phyloP scores from a whole-genome alignment of 2,797 vertebrate genomes.

The Microctenopoma stevenorrisi region DNA sequence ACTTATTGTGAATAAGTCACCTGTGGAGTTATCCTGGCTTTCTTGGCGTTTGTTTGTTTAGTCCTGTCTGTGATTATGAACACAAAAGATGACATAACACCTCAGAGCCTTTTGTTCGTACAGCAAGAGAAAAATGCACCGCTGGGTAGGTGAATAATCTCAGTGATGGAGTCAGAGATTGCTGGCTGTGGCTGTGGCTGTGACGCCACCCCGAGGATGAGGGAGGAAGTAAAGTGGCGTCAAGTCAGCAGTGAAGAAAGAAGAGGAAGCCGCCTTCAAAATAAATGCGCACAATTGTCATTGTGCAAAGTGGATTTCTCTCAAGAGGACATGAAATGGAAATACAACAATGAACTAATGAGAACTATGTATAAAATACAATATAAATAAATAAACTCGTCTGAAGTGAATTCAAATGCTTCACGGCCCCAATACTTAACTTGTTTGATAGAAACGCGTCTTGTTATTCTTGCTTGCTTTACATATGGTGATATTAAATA shows the following conservation, averaged over 20 bases:
- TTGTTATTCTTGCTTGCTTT: too few species aligned
- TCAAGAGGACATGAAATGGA: not conserved
- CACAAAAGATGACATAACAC: not conserved
- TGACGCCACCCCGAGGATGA: not conserved
- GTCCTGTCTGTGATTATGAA: not conserved
- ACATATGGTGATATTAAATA: too few species aligned
- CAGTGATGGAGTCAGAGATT: not conserved
- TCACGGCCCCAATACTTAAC: too few species aligned
- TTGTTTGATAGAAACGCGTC: too few species aligned
- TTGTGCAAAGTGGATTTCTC: not conserved
- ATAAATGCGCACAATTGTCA: conserved; percentile 15
- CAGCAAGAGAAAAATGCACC: not conserved
- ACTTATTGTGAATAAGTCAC: not conserved
- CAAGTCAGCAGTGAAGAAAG: not conserved
- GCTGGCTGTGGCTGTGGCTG: not conserved
- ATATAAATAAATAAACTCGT: too few species aligned
- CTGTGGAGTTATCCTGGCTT: too few species aligned
- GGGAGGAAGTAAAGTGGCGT: not conserved
- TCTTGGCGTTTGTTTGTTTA: not conserved
- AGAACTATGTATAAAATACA: not conserved
- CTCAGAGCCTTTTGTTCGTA: not conserved
- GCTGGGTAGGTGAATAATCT: not conserved
- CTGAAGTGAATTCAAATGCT: not conserved
- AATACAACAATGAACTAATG: not conserved
- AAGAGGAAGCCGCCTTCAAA: conserved; percentile 21